Evolutionary conservation across 2,797 vertebrate species (phyloP).

Genomic region (Adrianichthys oophorus): DNA sequence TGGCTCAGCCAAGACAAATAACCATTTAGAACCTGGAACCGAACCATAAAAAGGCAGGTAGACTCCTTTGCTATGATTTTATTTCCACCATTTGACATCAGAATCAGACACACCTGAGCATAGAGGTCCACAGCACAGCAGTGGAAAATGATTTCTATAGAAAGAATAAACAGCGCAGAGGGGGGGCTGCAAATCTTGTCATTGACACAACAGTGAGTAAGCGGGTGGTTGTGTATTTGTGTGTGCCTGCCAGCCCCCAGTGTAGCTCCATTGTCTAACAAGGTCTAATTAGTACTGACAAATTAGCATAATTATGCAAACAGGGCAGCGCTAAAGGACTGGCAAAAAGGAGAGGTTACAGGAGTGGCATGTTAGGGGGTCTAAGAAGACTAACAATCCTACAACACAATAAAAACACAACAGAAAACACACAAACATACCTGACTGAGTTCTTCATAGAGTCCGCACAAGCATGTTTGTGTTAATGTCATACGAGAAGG

Average conservation of each 20-base stretch:
- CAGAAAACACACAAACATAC: slow-evolving; percentile 34
- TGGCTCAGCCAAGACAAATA: too few relatives aligned
- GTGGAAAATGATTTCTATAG: slow-evolving; percentile 61
- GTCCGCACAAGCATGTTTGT: too few relatives aligned
- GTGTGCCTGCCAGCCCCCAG: slow-evolving; percentile 65
- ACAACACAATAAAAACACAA: slow-evolving; percentile 1
- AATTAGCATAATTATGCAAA: slow-evolving; percentile 86
- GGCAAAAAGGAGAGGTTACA: slow-evolving; percentile 59
- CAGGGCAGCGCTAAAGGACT: slow-evolving; percentile 71
- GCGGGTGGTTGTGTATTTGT: slow-evolving; percentile 43
- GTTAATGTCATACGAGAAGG: slow-evolving; percentile 2
- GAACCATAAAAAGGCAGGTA: too few relatives aligned
- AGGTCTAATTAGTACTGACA: slow-evolving; percentile 81
- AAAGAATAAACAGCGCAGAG: slow-evolving; percentile 68
- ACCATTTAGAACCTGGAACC: too few relatives aligned
- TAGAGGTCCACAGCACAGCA: slow-evolving; percentile 40
- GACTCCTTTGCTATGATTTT: slow-evolving; percentile 30
- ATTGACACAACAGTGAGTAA: slow-evolving; percentile 73
- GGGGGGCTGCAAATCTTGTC: slow-evolving; percentile 73
- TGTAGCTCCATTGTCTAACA: slow-evolving; percentile 78
- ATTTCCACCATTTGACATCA: slow-evolving; percentile 49
- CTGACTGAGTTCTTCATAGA: slow-evolving; percentile 5
- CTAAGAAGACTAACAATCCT: too few relatives aligned
- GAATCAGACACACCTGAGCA: slow-evolving; percentile 67
- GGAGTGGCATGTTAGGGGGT: too few relatives aligned